phyloP scores from a whole-genome alignment of 2,113 vertebrate genomes.

The Macquaria ambigua region DNA sequence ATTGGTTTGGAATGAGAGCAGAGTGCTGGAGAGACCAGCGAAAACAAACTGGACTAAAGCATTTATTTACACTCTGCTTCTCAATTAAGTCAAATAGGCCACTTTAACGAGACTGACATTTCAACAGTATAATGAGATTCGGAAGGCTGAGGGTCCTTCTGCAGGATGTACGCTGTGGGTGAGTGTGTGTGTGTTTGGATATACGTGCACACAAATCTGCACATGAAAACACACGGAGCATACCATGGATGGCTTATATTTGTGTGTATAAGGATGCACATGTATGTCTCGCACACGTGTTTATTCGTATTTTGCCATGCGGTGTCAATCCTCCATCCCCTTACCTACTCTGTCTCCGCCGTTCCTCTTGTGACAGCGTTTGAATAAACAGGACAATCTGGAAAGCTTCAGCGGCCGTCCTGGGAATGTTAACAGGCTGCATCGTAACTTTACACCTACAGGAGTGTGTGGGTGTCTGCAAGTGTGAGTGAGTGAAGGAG shows the following conservation, averaged over 20 bases:
- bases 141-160: conserved; percentile 55
- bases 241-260: background rate
- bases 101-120: conserved; percentile 84
- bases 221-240: background rate
- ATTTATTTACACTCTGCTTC: conserved; percentile 82
- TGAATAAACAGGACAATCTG: conserved; percentile 78
- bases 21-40: conserved; percentile 61
- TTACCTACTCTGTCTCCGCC: conserved; percentile 14
- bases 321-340: background rate
- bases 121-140: conserved; percentile 75
- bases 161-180: conserved; percentile 52
- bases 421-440: conserved; percentile 74
- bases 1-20: conserved; percentile 68
- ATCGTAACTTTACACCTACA: conserved; percentile 67
- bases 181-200: background rate
- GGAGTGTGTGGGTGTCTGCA: conserved; percentile 60
- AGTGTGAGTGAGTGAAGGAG: conserved; percentile 29
- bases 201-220: background rate
- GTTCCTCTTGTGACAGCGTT: conserved; percentile 45
- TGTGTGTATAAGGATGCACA: background rate
- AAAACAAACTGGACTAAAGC: conserved; percentile 81
- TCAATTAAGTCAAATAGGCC: conserved; percentile 83
- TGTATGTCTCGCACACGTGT: conserved; percentile 17
- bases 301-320: conserved; percentile 24
- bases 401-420: conserved; percentile 65